Evolutionary conservation across 2,888 invertebrate species (phyloP), one percentile per base, ranked within the genome.

Genomic region (Monoplex corrugatus): DNA sequence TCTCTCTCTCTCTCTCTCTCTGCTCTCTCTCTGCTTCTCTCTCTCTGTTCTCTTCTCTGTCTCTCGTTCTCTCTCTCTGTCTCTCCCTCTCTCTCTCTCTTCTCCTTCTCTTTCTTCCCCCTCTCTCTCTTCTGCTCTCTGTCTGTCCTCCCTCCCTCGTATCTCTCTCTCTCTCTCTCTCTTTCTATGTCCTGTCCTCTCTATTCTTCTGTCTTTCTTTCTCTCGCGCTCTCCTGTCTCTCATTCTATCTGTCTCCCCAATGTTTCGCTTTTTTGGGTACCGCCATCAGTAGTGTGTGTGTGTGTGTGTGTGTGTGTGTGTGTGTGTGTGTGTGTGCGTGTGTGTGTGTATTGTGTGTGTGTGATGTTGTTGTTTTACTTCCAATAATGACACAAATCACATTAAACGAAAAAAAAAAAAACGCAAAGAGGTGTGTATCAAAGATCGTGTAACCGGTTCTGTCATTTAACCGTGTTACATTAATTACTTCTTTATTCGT

Each of bases 81-180:
- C 68, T 68, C 19, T 68, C 68, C n/a, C 19, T 68, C 68, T 68
- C 19, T 68, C 68, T 68, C 68, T 68, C 68, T 68, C 68, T 68
- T n/a, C n/a, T n/a, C n/a, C 68, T 68, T n/a, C n/a, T n/a, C n/a
- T n/a, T 68, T n/a, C n/a, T n/a, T 68, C 68, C n/a, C 68, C n/a
- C 68, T 68, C 68, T 68, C 68, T 68, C 68, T 68, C 68, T 68
- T n/a, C n/a, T 19, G 16, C 68, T 68, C 68, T 68, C 68, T 68
- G 5, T 68, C 68, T 68, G 50, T n/a, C n/a, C 68, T 68, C n/a
- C n/a, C n/a, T n/a, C n/a, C n/a, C n/a, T n/a, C n/a, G n/a, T n/a
- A n/a, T n/a, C n/a, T n/a, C n/a, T n/a, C n/a, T n/a, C n/a, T n/a
- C n/a, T n/a, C n/a, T n/a, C n/a, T n/a, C n/a, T n/a, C n/a, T n/a